Evolutionary conservation across 2,113 vertebrate genomes (phyloP).

Genomic region (Catagonus wagneri): DNA sequence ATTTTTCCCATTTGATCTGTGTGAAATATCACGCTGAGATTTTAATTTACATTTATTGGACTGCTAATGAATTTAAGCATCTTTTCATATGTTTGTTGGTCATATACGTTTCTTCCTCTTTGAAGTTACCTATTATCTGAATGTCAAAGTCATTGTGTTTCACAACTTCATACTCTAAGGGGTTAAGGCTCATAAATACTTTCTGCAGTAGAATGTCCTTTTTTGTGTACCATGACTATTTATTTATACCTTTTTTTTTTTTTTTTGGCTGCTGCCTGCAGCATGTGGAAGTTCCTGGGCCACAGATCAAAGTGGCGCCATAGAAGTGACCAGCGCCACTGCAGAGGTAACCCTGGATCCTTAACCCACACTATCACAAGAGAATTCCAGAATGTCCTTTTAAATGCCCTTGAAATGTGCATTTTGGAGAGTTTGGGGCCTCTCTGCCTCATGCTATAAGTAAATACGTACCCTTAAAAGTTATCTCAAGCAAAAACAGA

Average conservation of each 20-base stretch:
- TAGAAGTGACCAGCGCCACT: no score
- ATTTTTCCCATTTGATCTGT: not conserved
- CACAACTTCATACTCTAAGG: not conserved
- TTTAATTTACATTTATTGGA: not conserved
- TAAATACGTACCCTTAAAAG: not conserved
- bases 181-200: not conserved
- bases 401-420: not conserved
- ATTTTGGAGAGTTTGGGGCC: not conserved
- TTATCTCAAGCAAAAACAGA: conserved; percentile 27
- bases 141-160: not conserved
- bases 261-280: no score
- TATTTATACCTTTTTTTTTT: no score
- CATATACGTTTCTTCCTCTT: not conserved
- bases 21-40: not conserved
- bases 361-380: no score
- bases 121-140: not conserved
- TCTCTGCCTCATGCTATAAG: not conserved
- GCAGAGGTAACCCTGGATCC: no score
- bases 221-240: not conserved
- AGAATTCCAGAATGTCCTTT: not conserved
- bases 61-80: not conserved
- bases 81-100: not conserved
- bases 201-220: not conserved
- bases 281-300: no score
- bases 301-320: no score